These are phyloP conservation scores for Phoronis australis DNA, from an alignment of 2,888 invertebrate genomes.

Conservation along the genomic window DNA sequence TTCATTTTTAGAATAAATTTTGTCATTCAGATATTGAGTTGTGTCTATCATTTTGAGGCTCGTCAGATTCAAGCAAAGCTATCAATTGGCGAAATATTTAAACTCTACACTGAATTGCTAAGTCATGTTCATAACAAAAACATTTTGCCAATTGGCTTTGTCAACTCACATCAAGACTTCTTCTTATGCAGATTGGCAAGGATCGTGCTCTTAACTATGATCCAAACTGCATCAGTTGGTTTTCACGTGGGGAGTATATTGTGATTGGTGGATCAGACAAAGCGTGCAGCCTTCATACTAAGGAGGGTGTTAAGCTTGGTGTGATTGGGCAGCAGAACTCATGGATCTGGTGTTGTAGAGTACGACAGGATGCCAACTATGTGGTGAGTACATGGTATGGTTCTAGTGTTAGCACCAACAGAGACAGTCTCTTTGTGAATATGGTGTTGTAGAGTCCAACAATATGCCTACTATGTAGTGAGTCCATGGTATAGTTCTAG, in stretches of 20 bases:
- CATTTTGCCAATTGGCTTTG: too few relatives aligned
- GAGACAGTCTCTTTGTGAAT: background rate
- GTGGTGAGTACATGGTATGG: conserved; percentile 57
- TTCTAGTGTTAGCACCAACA: background rate
- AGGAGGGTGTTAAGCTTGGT: conserved; percentile 75
- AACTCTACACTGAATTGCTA: too few relatives aligned
- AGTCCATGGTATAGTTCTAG: too few relatives aligned
- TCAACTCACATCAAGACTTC: background rate
- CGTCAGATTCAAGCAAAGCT: too few relatives aligned
- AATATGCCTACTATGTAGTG: too few relatives aligned
- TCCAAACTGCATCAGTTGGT: conserved; percentile 70
- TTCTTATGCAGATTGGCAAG: conserved; percentile 55
- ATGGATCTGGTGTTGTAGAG: conserved; percentile 83
- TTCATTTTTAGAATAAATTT: too few relatives aligned
- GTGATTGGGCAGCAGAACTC: conserved; percentile 69
- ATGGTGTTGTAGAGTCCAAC: too few relatives aligned
- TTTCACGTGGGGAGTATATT: conserved; percentile 71
- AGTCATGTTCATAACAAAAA: too few relatives aligned
- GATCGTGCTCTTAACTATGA: conserved; percentile 64
- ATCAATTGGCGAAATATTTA: too few relatives aligned
- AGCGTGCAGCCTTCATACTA: conserved; percentile 70
- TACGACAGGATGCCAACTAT: conserved; percentile 70
- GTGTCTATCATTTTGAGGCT: too few relatives aligned
- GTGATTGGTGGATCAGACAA: conserved; percentile 76
- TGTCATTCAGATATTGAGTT: too few relatives aligned